Evolutionary conservation across 92 coral and sea anemone species (phyloP), one percentile per base, ranked within the genome.

Genomic region (Zoanthus sociatus): DNA sequence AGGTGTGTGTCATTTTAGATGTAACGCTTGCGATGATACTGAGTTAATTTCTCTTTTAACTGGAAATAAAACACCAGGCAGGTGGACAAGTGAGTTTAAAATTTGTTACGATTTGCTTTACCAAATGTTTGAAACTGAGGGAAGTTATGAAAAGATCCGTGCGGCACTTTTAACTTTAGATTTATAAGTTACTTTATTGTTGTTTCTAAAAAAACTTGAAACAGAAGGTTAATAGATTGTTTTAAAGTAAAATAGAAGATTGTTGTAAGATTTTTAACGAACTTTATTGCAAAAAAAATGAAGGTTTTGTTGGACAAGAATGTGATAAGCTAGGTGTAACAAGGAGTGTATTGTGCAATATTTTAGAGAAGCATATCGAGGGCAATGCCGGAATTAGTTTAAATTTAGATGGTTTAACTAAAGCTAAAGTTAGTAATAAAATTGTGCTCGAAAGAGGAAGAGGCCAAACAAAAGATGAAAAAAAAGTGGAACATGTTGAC

Each of bases 271-370:
- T 45, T 75, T 61, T 53, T 75, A 3, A 48, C 26, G 79, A 75
- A 75, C 79, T 75, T 75, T 75, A 75, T 18, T 18, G 58, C 37
- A 21, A 75, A 48, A 61, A 48, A 16, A 75, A 14, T 75, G 79
- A 46, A 75, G 79, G 30, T 48, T 75, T 75, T 46, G 79, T 75
- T 14, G 79, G 79, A 46, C 79, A 75, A 75, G 37, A 48, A 53
- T 75, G 79, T 75, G 13, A 75, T 30, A 75, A 75, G 79, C 33
- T 75, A 6, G 79, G 79, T 61, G 46, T 75, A 75, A 75, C 79
- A 45, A 75, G 32, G 0, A 48, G 79, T 75, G 79, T 75, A 30
- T 48, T 46, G 60, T 75, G 79, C 44, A 53, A 75, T 18, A 46
- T 75, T 75, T 30, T 75, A 20, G 56, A 48, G 42, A 76, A 76